phyloP scores from a whole-genome alignment of 2,888 invertebrate species.

The Watsonalla cultraria region DNA sequence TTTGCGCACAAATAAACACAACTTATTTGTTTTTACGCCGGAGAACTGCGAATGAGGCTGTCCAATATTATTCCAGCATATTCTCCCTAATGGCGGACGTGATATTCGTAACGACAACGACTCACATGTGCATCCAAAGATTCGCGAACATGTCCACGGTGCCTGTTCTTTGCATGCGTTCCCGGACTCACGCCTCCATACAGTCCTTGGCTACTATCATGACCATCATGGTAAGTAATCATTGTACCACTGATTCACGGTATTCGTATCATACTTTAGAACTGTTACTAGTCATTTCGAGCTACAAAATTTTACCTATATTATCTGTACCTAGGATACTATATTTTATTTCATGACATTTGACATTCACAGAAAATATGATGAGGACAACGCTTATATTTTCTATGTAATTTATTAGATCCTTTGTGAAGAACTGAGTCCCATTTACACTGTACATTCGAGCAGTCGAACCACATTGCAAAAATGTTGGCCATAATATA shows the following conservation, averaged over 20 bases:
- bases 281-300: neutral
- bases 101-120: conserved; percentile 55
- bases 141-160: conserved; percentile 52
- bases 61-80: conserved; percentile 32
- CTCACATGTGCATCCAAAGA: conserved; percentile 53
- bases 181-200: conserved; percentile 57
- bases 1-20: too few species aligned
- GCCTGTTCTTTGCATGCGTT: conserved; percentile 60
- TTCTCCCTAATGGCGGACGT: conserved; percentile 62
- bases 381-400: too few species aligned
- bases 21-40: too few species aligned
- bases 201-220: conserved; percentile 59
- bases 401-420: too few species aligned
- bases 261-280: neutral
- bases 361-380: too few species aligned
- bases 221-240: conserved; percentile 48
- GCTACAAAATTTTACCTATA: too few species aligned
- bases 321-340: too few species aligned
- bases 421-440: too few species aligned
- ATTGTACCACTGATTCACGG: neutral
- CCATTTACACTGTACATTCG: too few species aligned
- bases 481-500: neutral
- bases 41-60: too few species aligned
- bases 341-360: too few species aligned
- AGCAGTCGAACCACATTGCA: too few species aligned